Base-by-base conservation (phyloP, 2,888 invertebrate species). In the Aradus depressus region DNA sequence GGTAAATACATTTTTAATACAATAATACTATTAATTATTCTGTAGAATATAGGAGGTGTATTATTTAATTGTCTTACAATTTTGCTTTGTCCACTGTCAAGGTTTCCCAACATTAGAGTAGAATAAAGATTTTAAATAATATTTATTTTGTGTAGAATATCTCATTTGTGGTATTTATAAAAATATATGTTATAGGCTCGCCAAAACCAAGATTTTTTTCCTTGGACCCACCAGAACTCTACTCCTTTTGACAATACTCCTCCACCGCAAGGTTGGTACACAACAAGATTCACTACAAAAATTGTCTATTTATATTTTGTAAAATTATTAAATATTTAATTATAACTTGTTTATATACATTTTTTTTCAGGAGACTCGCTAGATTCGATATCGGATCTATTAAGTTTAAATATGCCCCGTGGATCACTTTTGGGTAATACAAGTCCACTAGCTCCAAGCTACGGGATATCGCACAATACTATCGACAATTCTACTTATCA, bases 211-310 rank as follows among this genome's bases (percentile, higher is more conserved):
- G 55, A 55, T 26, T 53, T 50, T 28, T 44, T 51, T 34, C 47
- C 53, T 25, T 56, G 56, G 56, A 39, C n/a, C n/a, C n/a, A 41
- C 32, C 55, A 52, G 44, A 52, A 51, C 47, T 51, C 53, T 19
- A 44, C 56, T 25, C 47, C 51, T 26, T 56, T 53, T 44, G 56
- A 56, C 44, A 56, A 53, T 25, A 53, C 56, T 25, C 53, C 56
- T 12, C 56, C 56, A 22, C 48, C 56, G 25, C 53, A 56, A 47
- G 53, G 56, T 56, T 48, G 22, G 28, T 44, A 44, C 23, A 43
- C 28, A 23, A 12, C 18, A 22, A 23, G 23, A 28, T 19, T 28
- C 25, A 43, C 19, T 43, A 8, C n/a, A 26, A 43, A 43, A 28
- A 26, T 10, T 28, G 10, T 10, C 28, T 10, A 28, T 28, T 28